A percentile compares a stretch with the other conserved stretches of the same genome.
phyloP scores from a whole-genome alignment of 2,888 invertebrate species.

The Hesperia comma region DNA sequence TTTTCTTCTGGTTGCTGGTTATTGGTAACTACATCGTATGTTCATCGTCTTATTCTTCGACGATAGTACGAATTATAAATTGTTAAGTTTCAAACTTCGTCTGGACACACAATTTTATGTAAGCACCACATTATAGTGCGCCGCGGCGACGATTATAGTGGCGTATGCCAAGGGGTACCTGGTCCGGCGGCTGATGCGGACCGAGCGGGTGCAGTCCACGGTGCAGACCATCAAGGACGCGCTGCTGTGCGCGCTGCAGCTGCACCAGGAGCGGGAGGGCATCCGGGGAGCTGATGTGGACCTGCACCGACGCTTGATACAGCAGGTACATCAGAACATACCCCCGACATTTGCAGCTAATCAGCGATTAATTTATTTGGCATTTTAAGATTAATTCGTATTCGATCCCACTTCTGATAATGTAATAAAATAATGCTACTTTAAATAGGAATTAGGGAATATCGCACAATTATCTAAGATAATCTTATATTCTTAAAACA shows the following conservation, averaged over 20 bases:
- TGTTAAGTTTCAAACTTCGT: conserved; percentile 4
- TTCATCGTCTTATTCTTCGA: too few relatives aligned
- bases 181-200: conserved; percentile 90
- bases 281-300: conserved; percentile 87
- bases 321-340: conserved; percentile 80
- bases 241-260: conserved; percentile 88
- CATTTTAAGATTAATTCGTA: too few relatives aligned
- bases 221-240: conserved; percentile 92
- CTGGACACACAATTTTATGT: conserved; percentile 60
- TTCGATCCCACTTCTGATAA: too few relatives aligned
- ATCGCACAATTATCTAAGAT: too few relatives aligned
- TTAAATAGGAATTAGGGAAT: too few relatives aligned
- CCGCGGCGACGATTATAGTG: conserved; percentile 87
- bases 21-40: too few relatives aligned
- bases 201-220: conserved; percentile 90
- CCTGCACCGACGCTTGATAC: conserved; percentile 88
- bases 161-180: conserved; percentile 90
- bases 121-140: conserved; percentile 57
- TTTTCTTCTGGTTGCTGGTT: too few relatives aligned
- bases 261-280: conserved; percentile 86
- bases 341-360: too few relatives aligned
- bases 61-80: too few relatives aligned
- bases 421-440: too few relatives aligned
- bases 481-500: too few relatives aligned
- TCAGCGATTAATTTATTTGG: too few relatives aligned